phyloP scores from a whole-genome alignment of 2,113 vertebrate genomes.

The Tamias sibiricus region DNA sequence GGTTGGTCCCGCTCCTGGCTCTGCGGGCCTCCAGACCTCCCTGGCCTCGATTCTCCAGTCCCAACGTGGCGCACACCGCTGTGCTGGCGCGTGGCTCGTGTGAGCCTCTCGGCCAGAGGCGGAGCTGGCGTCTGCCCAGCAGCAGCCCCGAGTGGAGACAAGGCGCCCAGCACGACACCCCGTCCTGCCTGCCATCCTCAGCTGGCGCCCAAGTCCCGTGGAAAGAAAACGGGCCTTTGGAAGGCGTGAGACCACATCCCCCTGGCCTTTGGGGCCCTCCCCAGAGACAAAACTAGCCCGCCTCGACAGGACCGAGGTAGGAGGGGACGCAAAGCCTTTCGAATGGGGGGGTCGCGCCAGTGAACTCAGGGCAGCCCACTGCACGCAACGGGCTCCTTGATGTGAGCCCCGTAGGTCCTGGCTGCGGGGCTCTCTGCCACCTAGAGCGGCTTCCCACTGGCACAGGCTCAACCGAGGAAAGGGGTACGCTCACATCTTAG shows the following conservation, averaged over 20 bases:
- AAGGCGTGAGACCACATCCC: neutral
- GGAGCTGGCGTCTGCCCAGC: fast-evolving
- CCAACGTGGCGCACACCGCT: neutral
- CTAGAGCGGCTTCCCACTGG: fast-evolving
- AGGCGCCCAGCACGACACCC: fast-evolving
- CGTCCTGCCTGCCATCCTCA: fast-evolving
- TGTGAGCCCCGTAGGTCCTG: neutral
- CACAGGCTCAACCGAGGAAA: fast-evolving
- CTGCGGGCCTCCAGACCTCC: neutral
- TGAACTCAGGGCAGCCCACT: fast-evolving
- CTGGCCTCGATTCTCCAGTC: neutral
- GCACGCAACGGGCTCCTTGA: neutral
- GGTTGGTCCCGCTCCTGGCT: neutral
- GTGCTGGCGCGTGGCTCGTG: fast-evolving
- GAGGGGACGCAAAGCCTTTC: neutral
- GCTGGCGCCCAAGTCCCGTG: neutral
- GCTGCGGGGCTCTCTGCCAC: fast-evolving
- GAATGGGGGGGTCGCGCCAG: fast-evolving
- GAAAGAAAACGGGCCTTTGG: neutral
- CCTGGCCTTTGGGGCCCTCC: neutral
- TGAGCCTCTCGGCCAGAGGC: neutral
- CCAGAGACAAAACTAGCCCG: neutral
- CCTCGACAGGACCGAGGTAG: neutral
- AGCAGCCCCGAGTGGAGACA: neutral
- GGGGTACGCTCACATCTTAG: neutral